phyloP scores from a whole-genome alignment of 2,888 invertebrate genomes.

The Saturnia japonica region DNA sequence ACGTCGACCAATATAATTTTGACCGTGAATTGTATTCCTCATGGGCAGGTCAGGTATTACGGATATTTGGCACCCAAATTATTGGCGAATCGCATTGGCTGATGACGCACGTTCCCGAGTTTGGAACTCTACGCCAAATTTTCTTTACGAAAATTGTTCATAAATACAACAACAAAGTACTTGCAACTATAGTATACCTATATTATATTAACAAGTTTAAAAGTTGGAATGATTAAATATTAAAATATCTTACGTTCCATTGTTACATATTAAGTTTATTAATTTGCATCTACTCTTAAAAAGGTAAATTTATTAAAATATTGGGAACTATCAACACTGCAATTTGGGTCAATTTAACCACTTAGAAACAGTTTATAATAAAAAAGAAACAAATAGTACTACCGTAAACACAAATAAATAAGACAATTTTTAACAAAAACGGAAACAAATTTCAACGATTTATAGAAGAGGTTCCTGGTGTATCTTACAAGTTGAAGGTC shows the following conservation, averaged over 20 bases:
- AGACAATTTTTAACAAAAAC: too few relatives aligned
- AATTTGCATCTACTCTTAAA: background rate
- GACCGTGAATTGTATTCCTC: background rate
- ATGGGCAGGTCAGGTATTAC: slow-evolving; percentile 7
- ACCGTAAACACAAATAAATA: too few relatives aligned
- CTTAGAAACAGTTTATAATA: background rate
- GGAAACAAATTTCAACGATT: too few relatives aligned
- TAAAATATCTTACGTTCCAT: background rate
- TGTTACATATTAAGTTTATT: too few relatives aligned
- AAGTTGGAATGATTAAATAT: background rate
- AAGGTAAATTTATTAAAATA: background rate
- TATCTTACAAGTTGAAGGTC: too few relatives aligned
- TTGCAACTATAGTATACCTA: background rate
- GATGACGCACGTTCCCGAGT: slow-evolving; percentile 1
- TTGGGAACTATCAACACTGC: background rate
- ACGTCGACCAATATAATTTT: background rate
- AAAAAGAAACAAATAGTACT: background rate
- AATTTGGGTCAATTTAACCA: background rate
- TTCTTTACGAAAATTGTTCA: background rate
- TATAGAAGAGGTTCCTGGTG: too few relatives aligned
- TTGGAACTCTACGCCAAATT: slow-evolving; percentile 1
- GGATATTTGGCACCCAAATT: slow-evolving; percentile 1
- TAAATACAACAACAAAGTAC: background rate
- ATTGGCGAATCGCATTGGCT: background rate
- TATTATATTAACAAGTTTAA: too few relatives aligned